These are phyloP conservation scores for Passer domesticus DNA, from an alignment of 2,113 vertebrate genomes.

Conservation along the genomic window DNA sequence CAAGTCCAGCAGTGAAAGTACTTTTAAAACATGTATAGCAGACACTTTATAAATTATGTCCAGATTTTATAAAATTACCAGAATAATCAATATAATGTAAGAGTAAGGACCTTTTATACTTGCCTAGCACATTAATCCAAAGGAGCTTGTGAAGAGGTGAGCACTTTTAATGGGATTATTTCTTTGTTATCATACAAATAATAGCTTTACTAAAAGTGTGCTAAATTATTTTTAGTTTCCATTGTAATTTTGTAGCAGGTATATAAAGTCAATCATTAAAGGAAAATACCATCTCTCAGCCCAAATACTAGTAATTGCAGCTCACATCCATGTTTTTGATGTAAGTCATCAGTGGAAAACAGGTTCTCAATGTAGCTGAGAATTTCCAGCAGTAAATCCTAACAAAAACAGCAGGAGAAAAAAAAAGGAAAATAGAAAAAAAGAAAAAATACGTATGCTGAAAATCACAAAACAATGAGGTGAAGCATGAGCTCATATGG, in stretches of 20 bases:
- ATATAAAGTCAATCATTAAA: not conserved
- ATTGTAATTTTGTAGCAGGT: not conserved
- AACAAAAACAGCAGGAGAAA: not conserved
- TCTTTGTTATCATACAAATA: not conserved
- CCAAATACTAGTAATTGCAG: not conserved
- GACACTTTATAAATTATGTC: not conserved
- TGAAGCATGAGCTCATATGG: not conserved
- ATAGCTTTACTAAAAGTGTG: not conserved
- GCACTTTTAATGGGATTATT: not conserved
- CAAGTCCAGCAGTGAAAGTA: not conserved
- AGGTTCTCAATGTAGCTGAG: not conserved
- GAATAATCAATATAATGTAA: not conserved
- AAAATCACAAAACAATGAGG: not conserved
- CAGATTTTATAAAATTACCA: not conserved
- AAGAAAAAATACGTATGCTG: not conserved
- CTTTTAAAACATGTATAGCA: not conserved
- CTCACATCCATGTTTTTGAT: not conserved
- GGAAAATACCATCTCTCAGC: not conserved
- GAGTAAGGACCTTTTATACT: not conserved
- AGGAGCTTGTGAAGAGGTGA: not conserved
- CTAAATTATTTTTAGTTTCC: slow-evolving; percentile 21
- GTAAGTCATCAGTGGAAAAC: not conserved
- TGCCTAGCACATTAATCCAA: not conserved
- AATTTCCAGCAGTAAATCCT: not conserved
- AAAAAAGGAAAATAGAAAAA: no score